Conservation (phyloP, 2,888 invertebrate genomes). For the Dorcus parallelipipedus region DNA sequence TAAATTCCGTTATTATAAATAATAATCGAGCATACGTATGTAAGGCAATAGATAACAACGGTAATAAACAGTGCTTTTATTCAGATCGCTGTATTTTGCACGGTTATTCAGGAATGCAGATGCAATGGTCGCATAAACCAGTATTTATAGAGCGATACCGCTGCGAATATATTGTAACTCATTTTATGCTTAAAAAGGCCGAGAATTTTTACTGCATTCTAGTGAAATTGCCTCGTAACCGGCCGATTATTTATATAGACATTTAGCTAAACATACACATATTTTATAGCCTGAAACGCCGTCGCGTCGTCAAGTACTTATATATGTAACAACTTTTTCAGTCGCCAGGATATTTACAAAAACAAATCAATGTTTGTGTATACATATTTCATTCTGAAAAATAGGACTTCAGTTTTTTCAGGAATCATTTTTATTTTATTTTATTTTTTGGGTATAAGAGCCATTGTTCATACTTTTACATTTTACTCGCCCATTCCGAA, state of each 20-base stretch:
- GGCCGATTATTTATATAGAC: constrained; percentile 14
- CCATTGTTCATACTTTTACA: too few species aligned
- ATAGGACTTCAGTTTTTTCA: too few species aligned
- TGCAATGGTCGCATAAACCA: constrained; percentile 32
- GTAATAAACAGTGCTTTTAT: constrained; percentile 23
- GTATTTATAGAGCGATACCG: constrained; percentile 30
- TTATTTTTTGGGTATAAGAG: too few species aligned
- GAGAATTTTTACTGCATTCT: constrained; percentile 17
- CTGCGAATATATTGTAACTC: constrained; percentile 12
- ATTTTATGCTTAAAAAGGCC: constrained; percentile 12
- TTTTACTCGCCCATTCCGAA: too few species aligned
- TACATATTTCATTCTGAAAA: too few species aligned
- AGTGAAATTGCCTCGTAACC: constrained; percentile 17
- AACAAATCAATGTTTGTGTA: too few species aligned
- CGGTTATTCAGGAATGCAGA: constrained; percentile 33
- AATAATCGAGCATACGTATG: constrained; percentile 4
- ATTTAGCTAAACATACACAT: background rate
- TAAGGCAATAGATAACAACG: constrained; percentile 21
- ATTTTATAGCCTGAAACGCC: too few species aligned
- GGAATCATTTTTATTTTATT: too few species aligned
- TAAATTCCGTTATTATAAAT: constrained; percentile 1
- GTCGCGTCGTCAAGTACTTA: too few species aligned
- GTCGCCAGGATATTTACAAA: too few species aligned
- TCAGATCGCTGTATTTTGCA: constrained; percentile 26
- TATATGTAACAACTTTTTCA: too few species aligned